These are phyloP conservation scores for Acleris holmiana DNA, from an alignment of 2,888 invertebrate genomes.

Conservation along the genomic window DNA sequence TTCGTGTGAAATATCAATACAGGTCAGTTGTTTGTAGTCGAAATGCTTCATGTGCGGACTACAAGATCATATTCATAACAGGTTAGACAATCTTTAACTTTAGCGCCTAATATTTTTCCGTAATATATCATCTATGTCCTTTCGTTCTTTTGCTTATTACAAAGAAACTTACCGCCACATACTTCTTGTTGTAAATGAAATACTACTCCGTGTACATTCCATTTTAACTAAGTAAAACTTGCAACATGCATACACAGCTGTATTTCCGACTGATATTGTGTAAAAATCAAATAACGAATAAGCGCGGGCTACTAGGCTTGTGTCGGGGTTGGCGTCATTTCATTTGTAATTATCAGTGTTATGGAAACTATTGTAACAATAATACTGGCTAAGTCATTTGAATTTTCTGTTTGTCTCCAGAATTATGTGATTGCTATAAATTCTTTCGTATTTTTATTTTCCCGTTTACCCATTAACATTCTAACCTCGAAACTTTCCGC, in stretches of 20 bases:
- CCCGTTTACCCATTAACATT: conserved; percentile 44
- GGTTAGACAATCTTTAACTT: neutral
- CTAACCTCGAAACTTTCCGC: conserved; percentile 74
- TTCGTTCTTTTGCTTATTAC: conserved; percentile 52
- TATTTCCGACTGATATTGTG: neutral
- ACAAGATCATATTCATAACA: neutral
- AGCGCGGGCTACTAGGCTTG: conserved; percentile 76
- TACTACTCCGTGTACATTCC: conserved; percentile 4
- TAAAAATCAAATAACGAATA: conserved; percentile 50
- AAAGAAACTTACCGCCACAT: conserved; percentile 54
- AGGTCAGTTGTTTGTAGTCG: conserved; percentile 22
- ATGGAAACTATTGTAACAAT: conserved; percentile 2
- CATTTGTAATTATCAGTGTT: conserved; percentile 36
- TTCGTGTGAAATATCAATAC: conserved; percentile 49
- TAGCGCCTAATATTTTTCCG: conserved; percentile 1
- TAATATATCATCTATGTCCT: conserved; percentile 38
- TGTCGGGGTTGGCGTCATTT: conserved; percentile 62
- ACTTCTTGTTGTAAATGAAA: conserved; percentile 42
- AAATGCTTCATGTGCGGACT: neutral
- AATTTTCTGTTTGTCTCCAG: neutral
- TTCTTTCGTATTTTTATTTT: conserved; percentile 2
- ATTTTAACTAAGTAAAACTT: conserved; percentile 22
- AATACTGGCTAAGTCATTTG: neutral
- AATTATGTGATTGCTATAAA: neutral
- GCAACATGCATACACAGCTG: neutral